Percentiles rank a stretch among this genome's conserved stretches.
Conservation (phyloP, 2,888 invertebrate species). For the Empis stercorea region DNA sequence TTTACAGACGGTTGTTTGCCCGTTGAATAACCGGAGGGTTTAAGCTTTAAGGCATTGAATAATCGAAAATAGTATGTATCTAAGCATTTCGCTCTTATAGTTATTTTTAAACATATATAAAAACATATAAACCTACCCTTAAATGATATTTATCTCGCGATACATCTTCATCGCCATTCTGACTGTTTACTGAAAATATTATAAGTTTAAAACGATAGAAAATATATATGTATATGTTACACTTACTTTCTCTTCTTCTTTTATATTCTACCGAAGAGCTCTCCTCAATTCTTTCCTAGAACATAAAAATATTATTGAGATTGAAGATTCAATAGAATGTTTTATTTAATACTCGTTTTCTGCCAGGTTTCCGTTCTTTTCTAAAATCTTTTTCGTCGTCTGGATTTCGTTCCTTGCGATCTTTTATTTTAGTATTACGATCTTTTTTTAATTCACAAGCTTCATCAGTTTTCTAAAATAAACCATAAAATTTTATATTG, state of each 20-base stretch:
- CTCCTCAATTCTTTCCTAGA: conserved; percentile 64
- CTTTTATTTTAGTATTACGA: conserved; percentile 39
- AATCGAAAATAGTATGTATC: too few species aligned
- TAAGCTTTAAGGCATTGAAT: too few species aligned
- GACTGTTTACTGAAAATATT: neutral
- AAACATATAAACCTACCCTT: conserved; percentile 49
- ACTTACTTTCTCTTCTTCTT: conserved; percentile 61
- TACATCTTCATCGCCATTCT: conserved; percentile 45
- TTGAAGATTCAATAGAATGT: neutral
- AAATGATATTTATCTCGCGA: conserved; percentile 64
- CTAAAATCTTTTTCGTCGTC: conserved; percentile 70
- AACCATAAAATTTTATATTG: neutral
- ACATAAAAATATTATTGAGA: neutral
- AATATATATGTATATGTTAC: too few species aligned
- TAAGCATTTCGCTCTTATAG: too few species aligned
- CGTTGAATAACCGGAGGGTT: too few species aligned
- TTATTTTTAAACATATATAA: too few species aligned
- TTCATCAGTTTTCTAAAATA: conserved; percentile 9
- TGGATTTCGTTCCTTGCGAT: conserved; percentile 50
- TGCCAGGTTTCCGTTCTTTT: conserved; percentile 67
- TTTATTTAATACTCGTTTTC: conserved; percentile 50
- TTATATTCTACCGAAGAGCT: conserved; percentile 55
- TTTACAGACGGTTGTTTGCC: too few species aligned
- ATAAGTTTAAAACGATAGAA: too few species aligned
- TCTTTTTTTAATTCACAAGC: conserved; percentile 36